Conservation (phyloP, 2,888 invertebrate genomes). For the Physocephala rufipes region DNA sequence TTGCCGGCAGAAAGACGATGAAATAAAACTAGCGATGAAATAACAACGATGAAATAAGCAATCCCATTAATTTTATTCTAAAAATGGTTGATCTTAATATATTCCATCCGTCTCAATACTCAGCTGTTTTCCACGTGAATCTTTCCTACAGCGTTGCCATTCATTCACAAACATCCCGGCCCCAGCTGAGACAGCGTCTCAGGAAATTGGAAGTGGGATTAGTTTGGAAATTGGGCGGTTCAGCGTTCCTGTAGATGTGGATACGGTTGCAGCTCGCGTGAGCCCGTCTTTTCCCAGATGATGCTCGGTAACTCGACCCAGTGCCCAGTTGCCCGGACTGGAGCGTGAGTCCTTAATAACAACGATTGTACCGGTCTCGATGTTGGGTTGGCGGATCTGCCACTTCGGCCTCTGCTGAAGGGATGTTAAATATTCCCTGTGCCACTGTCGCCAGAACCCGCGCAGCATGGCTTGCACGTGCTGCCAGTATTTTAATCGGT, state of each 20-base stretch:
- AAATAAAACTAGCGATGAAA: no score
- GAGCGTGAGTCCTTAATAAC: background rate
- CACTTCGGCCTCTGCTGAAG: conserved; percentile 16
- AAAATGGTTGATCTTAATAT: no score
- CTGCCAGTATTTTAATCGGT: background rate
- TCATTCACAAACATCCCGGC: background rate
- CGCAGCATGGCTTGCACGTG: background rate
- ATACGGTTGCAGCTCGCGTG: background rate
- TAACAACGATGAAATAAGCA: no score
- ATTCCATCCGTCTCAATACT: no score
- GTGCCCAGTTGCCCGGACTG: background rate
- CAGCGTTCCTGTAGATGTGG: background rate
- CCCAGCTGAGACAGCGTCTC: background rate
- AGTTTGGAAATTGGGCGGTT: background rate
- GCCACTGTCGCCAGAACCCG: conserved; percentile 10
- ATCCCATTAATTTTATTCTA: no score
- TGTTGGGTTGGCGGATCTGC: background rate
- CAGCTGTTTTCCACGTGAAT: no score
- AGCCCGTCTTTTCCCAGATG: conserved; percentile 56
- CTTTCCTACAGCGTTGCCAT: background rate
- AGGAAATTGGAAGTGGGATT: background rate
- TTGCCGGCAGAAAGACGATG: no score
- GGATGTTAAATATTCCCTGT: conserved; percentile 9
- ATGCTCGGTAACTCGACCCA: conserved; percentile 56
- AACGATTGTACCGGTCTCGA: background rate